Base-by-base conservation (phyloP, 2,113 vertebrate genomes). In the Podarcis muralis region DNA sequence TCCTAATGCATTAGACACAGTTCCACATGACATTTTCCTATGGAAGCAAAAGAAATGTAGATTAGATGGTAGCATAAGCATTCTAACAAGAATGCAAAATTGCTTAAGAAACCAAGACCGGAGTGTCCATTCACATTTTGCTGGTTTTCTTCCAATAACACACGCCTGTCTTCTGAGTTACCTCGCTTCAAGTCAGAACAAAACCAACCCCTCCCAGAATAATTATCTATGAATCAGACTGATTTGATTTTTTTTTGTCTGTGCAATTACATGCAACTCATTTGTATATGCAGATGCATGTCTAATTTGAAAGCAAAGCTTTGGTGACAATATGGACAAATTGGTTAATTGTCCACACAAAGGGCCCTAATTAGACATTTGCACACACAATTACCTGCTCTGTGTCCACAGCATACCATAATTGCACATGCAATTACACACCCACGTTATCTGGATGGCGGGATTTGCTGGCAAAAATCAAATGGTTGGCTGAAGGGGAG, bases 281-380 rank as follows among this genome's bases (percentile, higher is more conserved):
- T 84, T 92, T 90, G 75, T 75, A 88, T 84, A 88, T 78, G 66
- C 89, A 94, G 87, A 92, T 91, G 74, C 72, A 88, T 90, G 68
- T 76, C 43, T 94, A 91, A 95, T 94, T 93, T 91, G 69, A 43
- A 94, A 91, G 79, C 83, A 94, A 89, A 83, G 81, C 74, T 87
- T 91, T 82, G 84, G 84, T 15, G 80, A 82, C 87, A 90, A 87
- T 27, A 76, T 79, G 53, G 85, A 43, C 77, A 94, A 82, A 95
- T 90, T 93, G 74, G 91, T 91, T 95, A 95, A 95, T 95, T 94
- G 95, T 78, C 57, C 93, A 93, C 68, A 90, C 30, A 80, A 20
- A 89, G 3, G 88, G 27, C 87, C 90, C 85, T 86, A 3, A 0
- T 93, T 90, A 93, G 88, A 92, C 93, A 93, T 95, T 94, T 93